These are phyloP conservation scores for Gorsachius magnificus DNA, from an alignment of 2,797 vertebrate species.

Conservation along the genomic window DNA sequence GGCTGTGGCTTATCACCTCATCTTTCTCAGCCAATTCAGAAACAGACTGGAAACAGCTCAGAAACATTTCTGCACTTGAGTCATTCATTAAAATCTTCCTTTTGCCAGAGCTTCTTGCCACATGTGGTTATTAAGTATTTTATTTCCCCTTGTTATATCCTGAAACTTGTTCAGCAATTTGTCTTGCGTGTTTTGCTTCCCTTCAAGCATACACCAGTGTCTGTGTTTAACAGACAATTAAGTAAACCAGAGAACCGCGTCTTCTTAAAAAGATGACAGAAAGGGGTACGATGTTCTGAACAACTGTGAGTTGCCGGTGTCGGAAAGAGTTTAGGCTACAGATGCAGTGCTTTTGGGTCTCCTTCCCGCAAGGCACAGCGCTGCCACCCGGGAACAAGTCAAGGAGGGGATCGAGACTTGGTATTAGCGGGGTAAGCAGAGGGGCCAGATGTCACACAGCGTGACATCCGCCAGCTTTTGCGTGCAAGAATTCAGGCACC, in stretches of 20 bases:
- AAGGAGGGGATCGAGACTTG: neutral
- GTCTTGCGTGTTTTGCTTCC: neutral
- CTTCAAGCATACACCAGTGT: neutral
- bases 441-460: neutral
- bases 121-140: neutral
- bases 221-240: neutral
- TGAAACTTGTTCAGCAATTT: neutral
- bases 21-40: conserved; percentile 38
- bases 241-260: neutral
- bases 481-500: neutral
- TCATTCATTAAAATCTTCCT: conserved; percentile 24
- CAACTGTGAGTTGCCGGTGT: neutral
- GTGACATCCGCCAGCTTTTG: neutral
- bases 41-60: neutral
- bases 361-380: neutral
- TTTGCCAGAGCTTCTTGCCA: neutral
- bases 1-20: conserved; percentile 46
- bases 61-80: conserved; percentile 11
- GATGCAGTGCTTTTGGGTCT: neutral
- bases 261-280: neutral
- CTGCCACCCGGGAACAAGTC: neutral
- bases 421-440: neutral
- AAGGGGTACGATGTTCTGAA: neutral
- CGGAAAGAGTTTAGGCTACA: neutral
- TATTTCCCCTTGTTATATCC: neutral